phyloP scores from a whole-genome alignment of 2,113 vertebrate genomes.

The Scalopus aquaticus region DNA sequence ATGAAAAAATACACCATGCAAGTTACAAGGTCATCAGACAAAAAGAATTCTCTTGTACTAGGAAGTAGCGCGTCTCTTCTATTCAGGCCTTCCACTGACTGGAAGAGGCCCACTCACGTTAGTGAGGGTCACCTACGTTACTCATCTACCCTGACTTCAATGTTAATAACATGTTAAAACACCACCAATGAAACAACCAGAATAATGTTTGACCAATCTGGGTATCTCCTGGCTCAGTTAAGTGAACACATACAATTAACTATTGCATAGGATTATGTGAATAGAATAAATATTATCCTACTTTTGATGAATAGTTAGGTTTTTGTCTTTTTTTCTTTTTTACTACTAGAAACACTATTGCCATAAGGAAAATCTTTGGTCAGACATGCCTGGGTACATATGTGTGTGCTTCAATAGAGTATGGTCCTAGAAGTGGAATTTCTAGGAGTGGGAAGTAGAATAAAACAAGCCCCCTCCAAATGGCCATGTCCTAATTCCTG shows the following conservation, averaged over 20 bases:
- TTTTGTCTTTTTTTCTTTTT: background rate
- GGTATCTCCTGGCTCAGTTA: background rate
- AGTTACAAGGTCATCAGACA: background rate
- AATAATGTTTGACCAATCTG: background rate
- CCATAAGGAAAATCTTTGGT: background rate
- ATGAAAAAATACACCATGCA: background rate
- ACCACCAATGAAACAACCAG: background rate
- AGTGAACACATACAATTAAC: background rate
- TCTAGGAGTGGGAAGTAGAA: background rate
- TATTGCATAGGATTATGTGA: background rate
- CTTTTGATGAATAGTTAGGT: background rate
- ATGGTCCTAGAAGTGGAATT: background rate
- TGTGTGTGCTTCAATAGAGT: background rate
- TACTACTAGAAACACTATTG: background rate
- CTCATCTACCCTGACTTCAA: background rate
- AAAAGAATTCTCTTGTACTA: background rate
- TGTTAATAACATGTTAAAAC: background rate
- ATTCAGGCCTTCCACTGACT: background rate
- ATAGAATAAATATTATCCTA: background rate
- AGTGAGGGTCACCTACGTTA: background rate
- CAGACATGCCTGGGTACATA: background rate
- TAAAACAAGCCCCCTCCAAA: background rate
- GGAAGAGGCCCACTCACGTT: background rate
- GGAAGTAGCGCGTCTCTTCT: background rate
- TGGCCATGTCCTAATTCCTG: background rate